Conservation (phyloP, 2,888 invertebrate genomes). For the Mycogona germanica region DNA sequence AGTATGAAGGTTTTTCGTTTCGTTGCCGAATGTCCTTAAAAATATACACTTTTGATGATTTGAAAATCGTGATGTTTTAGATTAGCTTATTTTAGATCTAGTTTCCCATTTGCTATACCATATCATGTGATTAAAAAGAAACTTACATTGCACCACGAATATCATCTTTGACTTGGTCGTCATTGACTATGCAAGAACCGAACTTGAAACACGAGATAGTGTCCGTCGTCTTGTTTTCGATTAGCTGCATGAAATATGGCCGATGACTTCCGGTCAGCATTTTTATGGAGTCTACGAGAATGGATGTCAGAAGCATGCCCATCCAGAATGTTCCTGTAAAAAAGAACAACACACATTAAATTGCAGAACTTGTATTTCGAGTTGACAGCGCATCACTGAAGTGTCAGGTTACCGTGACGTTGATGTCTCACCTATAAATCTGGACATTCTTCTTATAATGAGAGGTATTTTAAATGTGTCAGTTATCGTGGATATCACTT, state of each 20-base stretch:
- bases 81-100: neutral
- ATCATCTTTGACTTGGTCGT: no score
- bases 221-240: no score
- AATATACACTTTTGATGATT: neutral
- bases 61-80: neutral
- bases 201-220: neutral
- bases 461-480: neutral
- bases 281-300: slow-evolving; percentile 17
- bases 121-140: no score
- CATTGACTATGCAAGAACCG: no score
- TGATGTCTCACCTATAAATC: slow-evolving; percentile 7
- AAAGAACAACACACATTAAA: neutral
- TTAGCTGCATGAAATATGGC: slow-evolving; percentile 15
- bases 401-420: no score
- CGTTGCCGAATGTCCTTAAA: neutral
- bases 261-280: slow-evolving; percentile 17
- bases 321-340: slow-evolving; percentile 15
- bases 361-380: no score
- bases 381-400: no score
- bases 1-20: neutral
- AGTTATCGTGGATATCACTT: slow-evolving; percentile 2
- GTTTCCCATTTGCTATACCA: neutral
- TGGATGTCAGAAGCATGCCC: slow-evolving; percentile 15
- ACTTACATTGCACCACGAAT: no score
- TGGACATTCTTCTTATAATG: slow-evolving; percentile 5